Conservation (phyloP, 2,797 vertebrate species). For the Ctenopoma multispine region DNA sequence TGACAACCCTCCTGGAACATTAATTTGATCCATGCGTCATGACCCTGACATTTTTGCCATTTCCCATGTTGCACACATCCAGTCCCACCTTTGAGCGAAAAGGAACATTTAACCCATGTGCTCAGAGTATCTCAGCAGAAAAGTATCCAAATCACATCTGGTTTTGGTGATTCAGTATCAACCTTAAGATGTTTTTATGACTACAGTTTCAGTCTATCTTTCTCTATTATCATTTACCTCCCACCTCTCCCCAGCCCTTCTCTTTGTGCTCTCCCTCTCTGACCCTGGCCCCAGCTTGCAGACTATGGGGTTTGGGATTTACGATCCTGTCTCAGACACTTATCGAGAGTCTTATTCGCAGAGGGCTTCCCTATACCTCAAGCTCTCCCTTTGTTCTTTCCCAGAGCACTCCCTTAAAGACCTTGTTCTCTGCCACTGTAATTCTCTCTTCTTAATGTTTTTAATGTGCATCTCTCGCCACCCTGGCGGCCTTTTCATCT, state of each 20-base stretch:
- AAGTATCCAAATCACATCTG: constrained; percentile 56
- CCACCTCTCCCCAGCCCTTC: constrained; percentile 47
- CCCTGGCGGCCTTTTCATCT: constrained; percentile 76
- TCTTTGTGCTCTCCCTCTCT: constrained; percentile 62
- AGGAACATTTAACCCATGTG: background rate
- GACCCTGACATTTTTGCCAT: constrained; percentile 53
- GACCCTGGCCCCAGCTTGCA: constrained; percentile 63
- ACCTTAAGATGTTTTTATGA: constrained; percentile 64
- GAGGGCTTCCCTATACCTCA: constrained; percentile 62
- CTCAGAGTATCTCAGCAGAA: constrained; percentile 20
- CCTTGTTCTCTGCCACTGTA: constrained; percentile 77
- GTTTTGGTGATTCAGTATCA: constrained; percentile 55
- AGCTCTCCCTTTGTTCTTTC: constrained; percentile 74
- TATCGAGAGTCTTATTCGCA: constrained; percentile 68
- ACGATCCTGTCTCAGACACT: constrained; percentile 68
- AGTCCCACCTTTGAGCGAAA: constrained; percentile 4
- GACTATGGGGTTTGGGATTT: constrained; percentile 72
- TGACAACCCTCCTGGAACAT: constrained; percentile 46
- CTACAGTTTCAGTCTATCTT: constrained; percentile 59
- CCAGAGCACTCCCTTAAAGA: constrained; percentile 65
- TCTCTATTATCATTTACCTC: constrained; percentile 61
- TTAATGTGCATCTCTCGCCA: constrained; percentile 72
- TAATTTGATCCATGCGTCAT: constrained; percentile 58
- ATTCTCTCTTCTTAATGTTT: constrained; percentile 77
- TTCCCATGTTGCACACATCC: constrained; percentile 48